Evolutionary conservation across 2,797 vertebrate species (phyloP).

Genomic region (Tamandua tetradactyla): DNA sequence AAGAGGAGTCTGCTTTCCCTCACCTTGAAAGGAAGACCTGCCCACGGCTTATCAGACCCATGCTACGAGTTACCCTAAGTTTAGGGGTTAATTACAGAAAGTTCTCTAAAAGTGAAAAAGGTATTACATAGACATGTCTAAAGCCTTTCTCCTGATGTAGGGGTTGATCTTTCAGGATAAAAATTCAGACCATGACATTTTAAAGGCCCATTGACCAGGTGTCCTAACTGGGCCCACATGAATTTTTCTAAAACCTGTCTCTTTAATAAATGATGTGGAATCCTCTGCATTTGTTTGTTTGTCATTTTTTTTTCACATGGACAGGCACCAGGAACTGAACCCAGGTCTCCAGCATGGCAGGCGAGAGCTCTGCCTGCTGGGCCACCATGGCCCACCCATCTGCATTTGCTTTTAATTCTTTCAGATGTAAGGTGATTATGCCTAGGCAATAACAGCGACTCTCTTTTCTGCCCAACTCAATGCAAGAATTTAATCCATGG

Average conservation of each 20-base stretch:
- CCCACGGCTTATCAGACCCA: not conserved
- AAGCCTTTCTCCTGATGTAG: not conserved
- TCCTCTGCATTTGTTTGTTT: too few relatives aligned
- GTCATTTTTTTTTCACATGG: too few relatives aligned
- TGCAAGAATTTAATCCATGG: not conserved
- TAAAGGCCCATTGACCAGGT: not conserved
- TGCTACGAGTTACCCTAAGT: not conserved
- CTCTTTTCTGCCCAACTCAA: not conserved
- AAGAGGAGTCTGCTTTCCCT: not conserved
- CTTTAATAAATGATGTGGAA: not conserved
- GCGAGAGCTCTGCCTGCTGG: too few relatives aligned
- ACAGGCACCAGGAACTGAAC: too few relatives aligned
- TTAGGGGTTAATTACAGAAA: not conserved
- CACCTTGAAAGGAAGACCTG: not conserved
- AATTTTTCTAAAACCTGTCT: constrained; percentile 9
- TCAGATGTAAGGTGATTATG: not conserved
- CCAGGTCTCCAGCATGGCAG: too few relatives aligned
- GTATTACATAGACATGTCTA: not conserved
- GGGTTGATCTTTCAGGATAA: not conserved
- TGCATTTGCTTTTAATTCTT: not conserved
- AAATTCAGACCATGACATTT: not conserved
- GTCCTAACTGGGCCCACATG: not conserved
- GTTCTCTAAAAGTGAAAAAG: not conserved
- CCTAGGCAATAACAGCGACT: not conserved
- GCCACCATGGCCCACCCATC: too few relatives aligned